Percentiles rank a stretch among this genome's conserved stretches.
phyloP scores from a whole-genome alignment of 2,888 invertebrate genomes.

The Mactromeris polynyma region DNA sequence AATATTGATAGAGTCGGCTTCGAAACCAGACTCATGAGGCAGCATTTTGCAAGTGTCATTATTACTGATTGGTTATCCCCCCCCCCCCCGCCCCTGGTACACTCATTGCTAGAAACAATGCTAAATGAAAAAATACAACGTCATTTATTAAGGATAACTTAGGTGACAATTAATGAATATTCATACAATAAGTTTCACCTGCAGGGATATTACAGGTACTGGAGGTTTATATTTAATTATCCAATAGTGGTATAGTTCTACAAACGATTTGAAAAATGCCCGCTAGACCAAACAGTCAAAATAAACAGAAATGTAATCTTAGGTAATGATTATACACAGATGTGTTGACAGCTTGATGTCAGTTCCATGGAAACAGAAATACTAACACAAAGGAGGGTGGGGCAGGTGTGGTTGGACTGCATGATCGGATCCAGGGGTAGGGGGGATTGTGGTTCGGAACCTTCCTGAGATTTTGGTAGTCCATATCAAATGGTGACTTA shows the following conservation, averaged over 20 bases:
- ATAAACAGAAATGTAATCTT: not conserved
- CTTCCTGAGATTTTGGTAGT: no score
- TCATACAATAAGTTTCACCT: not conserved
- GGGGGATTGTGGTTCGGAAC: no score
- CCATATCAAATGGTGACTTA: no score
- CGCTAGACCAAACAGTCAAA: not conserved
- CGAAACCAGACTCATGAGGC: no score
- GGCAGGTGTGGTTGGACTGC: no score
- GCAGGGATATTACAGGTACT: not conserved
- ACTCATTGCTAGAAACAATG: no score
- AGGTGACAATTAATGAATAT: not conserved
- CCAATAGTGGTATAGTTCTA: not conserved
- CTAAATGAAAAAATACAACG: no score
- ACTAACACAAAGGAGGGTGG: not conserved
- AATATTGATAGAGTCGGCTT: no score
- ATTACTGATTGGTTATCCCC: no score
- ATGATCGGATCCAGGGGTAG: no score
- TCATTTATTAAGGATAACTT: not conserved
- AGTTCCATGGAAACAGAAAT: not conserved
- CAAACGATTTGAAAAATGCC: not conserved
- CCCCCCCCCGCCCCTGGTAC: no score
- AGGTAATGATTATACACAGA: not conserved
- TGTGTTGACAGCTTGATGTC: not conserved
- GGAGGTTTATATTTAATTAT: not conserved
- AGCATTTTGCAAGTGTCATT: no score